Base-by-base conservation (phyloP, 2,113 vertebrate genomes). In the Steatornis caripensis region DNA sequence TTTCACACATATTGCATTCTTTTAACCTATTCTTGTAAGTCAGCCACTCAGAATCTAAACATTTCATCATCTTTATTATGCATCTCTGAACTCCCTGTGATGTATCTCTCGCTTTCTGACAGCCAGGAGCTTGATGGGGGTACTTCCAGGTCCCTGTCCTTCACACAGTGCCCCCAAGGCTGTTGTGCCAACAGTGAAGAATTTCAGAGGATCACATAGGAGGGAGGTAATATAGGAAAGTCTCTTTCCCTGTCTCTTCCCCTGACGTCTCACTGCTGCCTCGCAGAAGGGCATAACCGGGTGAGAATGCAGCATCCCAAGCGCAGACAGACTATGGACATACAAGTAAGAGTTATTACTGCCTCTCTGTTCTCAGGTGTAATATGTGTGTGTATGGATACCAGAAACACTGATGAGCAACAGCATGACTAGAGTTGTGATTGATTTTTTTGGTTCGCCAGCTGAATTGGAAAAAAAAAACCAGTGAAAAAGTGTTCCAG, bases 21-120 rank as follows among this genome's bases (percentile, higher is more conserved):
- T 89, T 91, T 94, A 94, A 96, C 90, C 89, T 94, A 85, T 93
- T 60, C 65, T 87, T 93, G 41, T 94, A 92, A 87, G 89, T 84
- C 48, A 88, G 80, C 71, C 68, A 27, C 75, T 84, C 79, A 84
- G 66, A 94, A 84, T 89, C 57, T 58, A 93, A 94, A 78, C 90
- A 88, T 95, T 96, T 94, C 55, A 84, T 91, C 84, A 90, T 96
- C 82, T 94, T 94, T 90, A 87, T 91, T 94, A 72, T 37, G 49
- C 34, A 72, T 80, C 76, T 91, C 65, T 96, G 84, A 97, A 93
- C 61, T 91, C 62, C 70, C 12, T 68, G 30, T 87, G 61, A 80
- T 92, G 57, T 74, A 83, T 95, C 72, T 84, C 49, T 93, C 16
- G 3, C 68, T 86, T 94, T 90, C 78, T 96, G 78, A 88, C 86